A percentile compares a stretch with the other conserved stretches of the same genome.
phyloP scores from a whole-genome alignment of 1,140 invertebrate genomes.

The Pachyrhynchus sulphureomaculatus region DNA sequence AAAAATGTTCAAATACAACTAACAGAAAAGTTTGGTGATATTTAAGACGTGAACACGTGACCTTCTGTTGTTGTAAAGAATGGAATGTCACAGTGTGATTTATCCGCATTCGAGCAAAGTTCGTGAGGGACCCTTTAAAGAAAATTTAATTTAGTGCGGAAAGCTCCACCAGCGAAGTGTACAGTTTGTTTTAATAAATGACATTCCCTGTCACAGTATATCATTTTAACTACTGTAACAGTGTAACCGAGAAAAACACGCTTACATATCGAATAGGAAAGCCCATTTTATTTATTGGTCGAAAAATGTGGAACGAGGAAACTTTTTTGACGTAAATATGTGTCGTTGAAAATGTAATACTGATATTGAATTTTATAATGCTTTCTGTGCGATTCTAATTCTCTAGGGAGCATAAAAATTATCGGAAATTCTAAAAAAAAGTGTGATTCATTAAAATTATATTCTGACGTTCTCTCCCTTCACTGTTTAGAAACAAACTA shows the following conservation, averaged over 20 bases:
- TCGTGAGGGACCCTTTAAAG: constrained; percentile 9
- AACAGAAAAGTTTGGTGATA: neutral
- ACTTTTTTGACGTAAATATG: no score
- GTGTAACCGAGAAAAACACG: constrained; percentile 8
- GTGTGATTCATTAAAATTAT: no score
- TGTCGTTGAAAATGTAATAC: no score
- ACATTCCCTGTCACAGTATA: constrained; percentile 4
- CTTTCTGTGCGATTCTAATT: no score
- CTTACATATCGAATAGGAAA: constrained; percentile 1
- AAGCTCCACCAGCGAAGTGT: constrained; percentile 8
- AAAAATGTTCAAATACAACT: no score
- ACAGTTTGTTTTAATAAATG: constrained; percentile 17
- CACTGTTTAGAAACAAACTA: no score
- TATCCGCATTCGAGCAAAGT: constrained; percentile 9
- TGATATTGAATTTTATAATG: no score
- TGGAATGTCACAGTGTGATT: constrained; percentile 13
- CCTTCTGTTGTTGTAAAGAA: constrained; percentile 6
- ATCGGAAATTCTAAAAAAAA: no score
- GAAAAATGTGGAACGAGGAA: no score
- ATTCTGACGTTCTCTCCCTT: no score
- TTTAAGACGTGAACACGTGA: neutral
- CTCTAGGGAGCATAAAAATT: no score
- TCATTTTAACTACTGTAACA: constrained; percentile 11
- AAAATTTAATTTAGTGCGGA: constrained; percentile 16
- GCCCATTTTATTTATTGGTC: neutral